Conservation (phyloP, 2,797 vertebrate genomes). For the Eupleurogrammus muticus region DNA sequence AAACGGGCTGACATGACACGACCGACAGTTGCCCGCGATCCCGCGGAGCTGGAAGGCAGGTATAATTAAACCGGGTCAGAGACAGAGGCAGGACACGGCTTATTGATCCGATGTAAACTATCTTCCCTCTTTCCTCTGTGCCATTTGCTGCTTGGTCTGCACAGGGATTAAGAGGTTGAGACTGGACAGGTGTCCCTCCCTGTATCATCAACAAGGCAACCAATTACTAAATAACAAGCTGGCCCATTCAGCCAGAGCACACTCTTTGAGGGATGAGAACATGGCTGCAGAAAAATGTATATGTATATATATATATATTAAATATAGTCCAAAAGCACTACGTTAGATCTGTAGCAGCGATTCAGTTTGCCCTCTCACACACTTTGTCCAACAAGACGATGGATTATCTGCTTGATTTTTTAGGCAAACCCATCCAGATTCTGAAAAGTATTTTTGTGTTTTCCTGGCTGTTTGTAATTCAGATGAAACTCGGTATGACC, state of each 20-base stretch:
- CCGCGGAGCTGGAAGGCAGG: slow-evolving; percentile 6
- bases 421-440: no score
- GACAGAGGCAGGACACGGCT: slow-evolving; percentile 13
- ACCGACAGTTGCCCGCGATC: slow-evolving; percentile 34
- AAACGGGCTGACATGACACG: slow-evolving; percentile 52
- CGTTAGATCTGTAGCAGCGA: no score
- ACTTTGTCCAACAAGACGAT: no score
- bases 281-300: not conserved
- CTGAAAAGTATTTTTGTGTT: no score
- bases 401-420: no score
- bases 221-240: not conserved
- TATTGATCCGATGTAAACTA: slow-evolving; percentile 50
- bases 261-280: slow-evolving; percentile 10
- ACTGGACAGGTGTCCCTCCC: not conserved
- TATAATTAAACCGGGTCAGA: slow-evolving; percentile 39
- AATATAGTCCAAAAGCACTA: no score
- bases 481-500: no score
- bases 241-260: not conserved
- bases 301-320: no score
- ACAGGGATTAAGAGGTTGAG: slow-evolving; percentile 1
- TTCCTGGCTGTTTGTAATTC: no score
- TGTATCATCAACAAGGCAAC: not conserved
- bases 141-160: slow-evolving; percentile 24
- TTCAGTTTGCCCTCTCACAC: no score
- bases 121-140: slow-evolving; percentile 24